Percentiles rank a stretch among this genome's conserved stretches.
These are phyloP conservation scores for Marronus borbonicus DNA, from an alignment of 2,888 invertebrate species.

Conservation along the genomic window DNA sequence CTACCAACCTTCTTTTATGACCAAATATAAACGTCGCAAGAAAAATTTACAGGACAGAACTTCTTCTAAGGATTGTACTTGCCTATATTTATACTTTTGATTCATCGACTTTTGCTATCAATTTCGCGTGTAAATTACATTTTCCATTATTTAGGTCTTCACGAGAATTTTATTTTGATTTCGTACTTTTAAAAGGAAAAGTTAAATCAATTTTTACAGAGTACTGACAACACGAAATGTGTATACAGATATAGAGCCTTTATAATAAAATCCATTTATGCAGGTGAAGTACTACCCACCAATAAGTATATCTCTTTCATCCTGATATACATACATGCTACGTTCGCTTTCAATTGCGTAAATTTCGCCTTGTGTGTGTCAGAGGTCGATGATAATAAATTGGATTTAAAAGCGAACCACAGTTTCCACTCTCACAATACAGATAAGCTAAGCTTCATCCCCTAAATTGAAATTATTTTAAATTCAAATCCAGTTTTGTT, in stretches of 20 bases:
- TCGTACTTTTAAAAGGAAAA: too few relatives aligned
- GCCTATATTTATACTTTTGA: too few relatives aligned
- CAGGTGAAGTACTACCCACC: neutral
- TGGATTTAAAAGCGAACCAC: slow-evolving; percentile 66
- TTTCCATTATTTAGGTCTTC: too few relatives aligned
- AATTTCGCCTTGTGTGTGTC: neutral
- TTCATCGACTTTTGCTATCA: too few relatives aligned
- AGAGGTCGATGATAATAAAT: slow-evolving; percentile 57
- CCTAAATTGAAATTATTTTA: slow-evolving; percentile 67
- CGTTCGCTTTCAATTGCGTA: neutral
- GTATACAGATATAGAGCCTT: too few relatives aligned
- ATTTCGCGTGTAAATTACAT: too few relatives aligned
- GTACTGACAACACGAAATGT: neutral
- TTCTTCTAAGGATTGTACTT: too few relatives aligned
- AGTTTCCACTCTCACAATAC: slow-evolving; percentile 66
- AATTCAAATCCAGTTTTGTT: slow-evolving; percentile 68
- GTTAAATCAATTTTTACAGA: neutral
- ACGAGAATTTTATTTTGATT: too few relatives aligned
- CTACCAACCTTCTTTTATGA: too few relatives aligned
- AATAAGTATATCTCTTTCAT: neutral
- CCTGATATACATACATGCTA: neutral
- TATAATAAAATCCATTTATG: neutral
- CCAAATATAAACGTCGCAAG: too few relatives aligned
- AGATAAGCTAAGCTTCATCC: slow-evolving; percentile 66
- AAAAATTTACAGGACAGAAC: too few relatives aligned